Percentiles rank a stretch among this genome's conserved stretches.
Conservation (phyloP, 92 coral and sea anemone genomes). For the Anthopleura xanthogrammica region DNA sequence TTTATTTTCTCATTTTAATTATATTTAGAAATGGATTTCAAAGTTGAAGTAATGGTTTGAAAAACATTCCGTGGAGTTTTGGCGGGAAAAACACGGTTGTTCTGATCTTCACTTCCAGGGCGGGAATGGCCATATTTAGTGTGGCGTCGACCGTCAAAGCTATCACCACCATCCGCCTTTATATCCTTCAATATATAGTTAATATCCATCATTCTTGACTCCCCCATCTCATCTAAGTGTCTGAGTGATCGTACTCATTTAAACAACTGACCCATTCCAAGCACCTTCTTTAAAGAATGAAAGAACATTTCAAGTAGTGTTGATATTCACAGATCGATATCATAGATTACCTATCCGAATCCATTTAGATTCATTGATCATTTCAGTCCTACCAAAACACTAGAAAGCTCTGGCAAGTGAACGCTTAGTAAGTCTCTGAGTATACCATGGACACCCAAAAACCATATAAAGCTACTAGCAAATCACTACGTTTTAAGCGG, state of each 20-base stretch:
- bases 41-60: not conserved
- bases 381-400: not conserved
- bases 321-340: not conserved
- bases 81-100: not conserved
- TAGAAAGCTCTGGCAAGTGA: not conserved
- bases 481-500: too few species aligned
- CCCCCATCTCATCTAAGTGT: not conserved
- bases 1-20: too few species aligned
- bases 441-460: too few species aligned
- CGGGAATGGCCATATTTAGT: too few species aligned
- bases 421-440: too few species aligned
- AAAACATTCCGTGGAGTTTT: not conserved
- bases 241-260: not conserved
- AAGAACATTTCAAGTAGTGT: not conserved
- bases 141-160: too few species aligned
- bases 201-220: not conserved
- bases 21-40: not conserved
- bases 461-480: too few species aligned
- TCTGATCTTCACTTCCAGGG: too few species aligned
- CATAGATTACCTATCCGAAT: not conserved
- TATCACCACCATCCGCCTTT: not conserved
- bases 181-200: not conserved
- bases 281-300: not conserved
- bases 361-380: not conserved
- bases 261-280: not conserved